Conservation (phyloP, 2,888 invertebrate species). For the Tolmerus cingulatus region DNA sequence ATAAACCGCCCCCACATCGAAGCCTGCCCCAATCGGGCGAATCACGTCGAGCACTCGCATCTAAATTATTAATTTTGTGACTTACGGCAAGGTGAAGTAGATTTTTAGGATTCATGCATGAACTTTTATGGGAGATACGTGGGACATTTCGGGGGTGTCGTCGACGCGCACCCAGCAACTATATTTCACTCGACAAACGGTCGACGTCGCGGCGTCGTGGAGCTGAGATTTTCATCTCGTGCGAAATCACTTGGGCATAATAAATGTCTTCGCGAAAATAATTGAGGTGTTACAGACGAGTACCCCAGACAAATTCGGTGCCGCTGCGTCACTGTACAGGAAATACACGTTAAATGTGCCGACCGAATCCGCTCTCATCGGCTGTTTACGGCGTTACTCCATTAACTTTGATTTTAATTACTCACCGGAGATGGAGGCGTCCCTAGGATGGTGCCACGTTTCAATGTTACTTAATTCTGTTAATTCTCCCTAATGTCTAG, state of each 20-base stretch:
- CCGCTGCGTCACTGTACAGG: not conserved
- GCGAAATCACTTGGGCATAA: conserved; percentile 33
- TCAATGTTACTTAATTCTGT: not conserved
- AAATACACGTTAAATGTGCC: not conserved
- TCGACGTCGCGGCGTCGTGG: not conserved
- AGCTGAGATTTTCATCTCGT: conserved; percentile 5
- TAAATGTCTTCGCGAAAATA: conserved; percentile 19
- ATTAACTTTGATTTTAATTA: conserved; percentile 34
- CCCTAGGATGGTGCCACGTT: not conserved
- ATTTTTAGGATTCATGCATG: conserved; percentile 9
- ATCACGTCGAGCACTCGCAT: conserved; percentile 17
- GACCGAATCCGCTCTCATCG: not conserved
- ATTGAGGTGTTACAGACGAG: conserved; percentile 19
- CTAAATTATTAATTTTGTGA: conserved; percentile 27
- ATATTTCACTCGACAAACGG: conserved; percentile 12
- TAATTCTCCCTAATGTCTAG: not conserved
- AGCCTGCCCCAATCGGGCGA: not conserved
- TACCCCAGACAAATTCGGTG: not conserved
- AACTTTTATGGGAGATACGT: conserved; percentile 28
- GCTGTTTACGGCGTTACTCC: conserved; percentile 10
- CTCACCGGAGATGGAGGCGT: not conserved
- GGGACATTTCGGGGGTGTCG: not conserved
- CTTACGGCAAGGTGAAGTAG: not conserved
- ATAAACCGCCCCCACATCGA: not conserved
- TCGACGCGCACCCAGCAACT: not conserved